Evolutionary conservation across 2,888 invertebrate species (phyloP).

Genomic region (Hipparchia semele): DNA sequence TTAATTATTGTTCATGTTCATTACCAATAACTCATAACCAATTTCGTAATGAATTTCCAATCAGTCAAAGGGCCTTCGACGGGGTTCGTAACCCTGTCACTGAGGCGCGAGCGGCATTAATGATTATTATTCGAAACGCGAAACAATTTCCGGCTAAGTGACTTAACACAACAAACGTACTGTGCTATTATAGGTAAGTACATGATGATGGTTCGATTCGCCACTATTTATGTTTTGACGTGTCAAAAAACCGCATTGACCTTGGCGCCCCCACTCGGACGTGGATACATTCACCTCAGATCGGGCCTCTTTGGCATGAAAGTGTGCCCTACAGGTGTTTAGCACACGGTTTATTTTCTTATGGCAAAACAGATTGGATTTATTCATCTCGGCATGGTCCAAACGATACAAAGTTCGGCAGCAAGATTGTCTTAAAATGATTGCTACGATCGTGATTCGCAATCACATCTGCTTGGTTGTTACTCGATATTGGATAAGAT

Average conservation of each 20-base stretch:
- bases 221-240: constrained; percentile 73
- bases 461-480: no score
- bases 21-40: not conserved
- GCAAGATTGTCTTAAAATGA: no score
- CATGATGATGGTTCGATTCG: constrained; percentile 57
- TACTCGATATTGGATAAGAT: no score
- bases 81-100: constrained; percentile 65
- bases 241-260: constrained; percentile 81
- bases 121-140: constrained; percentile 63
- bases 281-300: constrained; percentile 78
- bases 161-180: constrained; percentile 58
- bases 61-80: constrained; percentile 48
- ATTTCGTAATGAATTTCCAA: constrained; percentile 30
- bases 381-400: constrained; percentile 32
- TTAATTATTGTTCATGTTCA: not conserved
- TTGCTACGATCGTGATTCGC: no score
- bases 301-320: constrained; percentile 69
- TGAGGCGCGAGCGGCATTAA: constrained; percentile 51
- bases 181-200: constrained; percentile 41
- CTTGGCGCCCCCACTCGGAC: constrained; percentile 80
- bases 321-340: constrained; percentile 44
- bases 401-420: constrained; percentile 26
- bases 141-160: constrained; percentile 75
- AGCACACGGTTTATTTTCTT: constrained; percentile 38
- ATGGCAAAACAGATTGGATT: constrained; percentile 30